Percentiles rank a stretch among this genome's conserved stretches.
These are phyloP conservation scores for Phocides pigmalion DNA, from an alignment of 1,140 invertebrate species.

Conservation along the genomic window DNA sequence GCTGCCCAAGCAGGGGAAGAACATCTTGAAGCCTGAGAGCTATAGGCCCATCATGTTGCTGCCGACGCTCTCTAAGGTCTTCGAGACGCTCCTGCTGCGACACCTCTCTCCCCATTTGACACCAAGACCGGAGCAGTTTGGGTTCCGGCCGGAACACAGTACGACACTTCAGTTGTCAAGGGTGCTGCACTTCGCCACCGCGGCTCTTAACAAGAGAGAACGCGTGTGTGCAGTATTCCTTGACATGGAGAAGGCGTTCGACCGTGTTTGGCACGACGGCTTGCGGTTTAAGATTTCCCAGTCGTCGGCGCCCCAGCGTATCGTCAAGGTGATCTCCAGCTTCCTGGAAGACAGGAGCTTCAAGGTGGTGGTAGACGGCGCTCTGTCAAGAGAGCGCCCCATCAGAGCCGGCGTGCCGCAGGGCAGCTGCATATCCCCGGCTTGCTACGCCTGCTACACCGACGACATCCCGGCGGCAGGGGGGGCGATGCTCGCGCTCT, in stretches of 20 bases:
- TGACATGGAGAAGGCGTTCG: slow-evolving; percentile 7
- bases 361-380: slow-evolving; percentile 22
- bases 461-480: slow-evolving; percentile 29
- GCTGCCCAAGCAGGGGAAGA: slow-evolving; percentile 54
- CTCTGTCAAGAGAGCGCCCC: not conserved
- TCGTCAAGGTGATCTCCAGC: slow-evolving; percentile 8
- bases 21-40: slow-evolving; percentile 32
- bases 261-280: slow-evolving; percentile 38
- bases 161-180: slow-evolving; percentile 44
- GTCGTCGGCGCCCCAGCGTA: not conserved
- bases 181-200: slow-evolving; percentile 34
- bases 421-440: slow-evolving; percentile 38
- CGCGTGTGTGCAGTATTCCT: slow-evolving; percentile 35
- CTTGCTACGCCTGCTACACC: slow-evolving; percentile 22
- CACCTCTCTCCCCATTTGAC: slow-evolving; percentile 17
- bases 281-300: slow-evolving; percentile 31
- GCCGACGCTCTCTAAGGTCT: slow-evolving; percentile 44
- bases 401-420: slow-evolving; percentile 31
- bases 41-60: slow-evolving; percentile 62
- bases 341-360: slow-evolving; percentile 28
- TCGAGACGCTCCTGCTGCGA: slow-evolving; percentile 50
- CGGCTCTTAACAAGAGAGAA: slow-evolving; percentile 40
- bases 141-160: slow-evolving; percentile 54
- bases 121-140: slow-evolving; percentile 50
- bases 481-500: slow-evolving; percentile 14